A percentile compares a stretch with the other conserved stretches of the same genome.
These are phyloP conservation scores for Antechinus flavipes DNA, from an alignment of 2,113 vertebrate genomes.

Conservation along the genomic window DNA sequence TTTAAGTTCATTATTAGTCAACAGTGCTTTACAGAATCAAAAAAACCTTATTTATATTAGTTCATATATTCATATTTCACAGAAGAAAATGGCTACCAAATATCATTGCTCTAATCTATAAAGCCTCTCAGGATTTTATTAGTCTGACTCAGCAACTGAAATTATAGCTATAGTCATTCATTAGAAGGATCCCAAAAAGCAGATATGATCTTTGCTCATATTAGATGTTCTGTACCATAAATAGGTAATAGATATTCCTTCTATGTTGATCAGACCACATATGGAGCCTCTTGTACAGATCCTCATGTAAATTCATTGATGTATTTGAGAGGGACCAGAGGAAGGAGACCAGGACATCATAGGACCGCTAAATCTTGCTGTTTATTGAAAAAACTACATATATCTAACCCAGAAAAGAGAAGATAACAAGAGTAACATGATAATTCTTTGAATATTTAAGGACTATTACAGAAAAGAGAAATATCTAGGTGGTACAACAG, in stretches of 20 bases:
- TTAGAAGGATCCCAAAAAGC: not conserved
- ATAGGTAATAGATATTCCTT: not conserved
- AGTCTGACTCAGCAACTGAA: not conserved
- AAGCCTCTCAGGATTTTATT: not conserved
- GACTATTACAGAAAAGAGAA: not conserved
- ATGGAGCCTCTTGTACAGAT: not conserved
- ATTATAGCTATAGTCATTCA: not conserved
- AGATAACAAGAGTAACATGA: not conserved
- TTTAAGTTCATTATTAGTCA: not conserved
- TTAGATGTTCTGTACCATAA: not conserved
- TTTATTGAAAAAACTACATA: not conserved
- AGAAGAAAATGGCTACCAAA: not conserved
- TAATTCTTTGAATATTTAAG: not conserved
- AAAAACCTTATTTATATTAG: not conserved
- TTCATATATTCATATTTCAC: not conserved
- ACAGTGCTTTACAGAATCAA: not conserved
- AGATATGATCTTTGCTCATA: not conserved
- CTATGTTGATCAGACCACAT: not conserved
- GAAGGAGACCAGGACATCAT: not conserved
- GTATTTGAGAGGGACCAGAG: not conserved
- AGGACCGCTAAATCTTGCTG: not conserved
- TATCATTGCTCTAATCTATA: not conserved
- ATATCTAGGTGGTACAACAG: not conserved
- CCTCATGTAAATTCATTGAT: not conserved
- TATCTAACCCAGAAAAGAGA: not conserved